Base-by-base conservation (phyloP, 2,797 vertebrate species). In the Spatula clypeata region DNA sequence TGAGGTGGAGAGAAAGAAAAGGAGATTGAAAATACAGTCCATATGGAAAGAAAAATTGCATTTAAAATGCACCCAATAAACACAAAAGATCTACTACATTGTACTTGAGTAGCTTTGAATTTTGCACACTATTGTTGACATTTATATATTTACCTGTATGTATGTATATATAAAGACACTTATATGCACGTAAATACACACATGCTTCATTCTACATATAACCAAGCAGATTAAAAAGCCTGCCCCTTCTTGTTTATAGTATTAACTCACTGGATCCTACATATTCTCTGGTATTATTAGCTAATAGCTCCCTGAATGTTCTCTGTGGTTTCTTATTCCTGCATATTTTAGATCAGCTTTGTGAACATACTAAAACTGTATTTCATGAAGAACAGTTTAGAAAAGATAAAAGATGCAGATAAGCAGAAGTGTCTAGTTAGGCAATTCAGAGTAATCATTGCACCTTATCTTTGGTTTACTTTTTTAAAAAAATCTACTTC, bases 21-120 rank as follows among this genome's bases (percentile, higher is more conserved):
- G 21, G 7, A 80, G 44, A 32, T 64, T 90, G 65, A 84, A 91
- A 91, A 91, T 61, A 18, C 16, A 73, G 23, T n/a, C 74, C 51
- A 77, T 67, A 67, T 60, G 66, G 57, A 88, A 83, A 93, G 47
- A 75, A 88, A 95, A 86, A 49, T 2, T 47, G 13, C 21, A 79
- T 85, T 89, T 73, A 34, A 86, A 94, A 84, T 44, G 38, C 26
- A 76, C 38, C 13, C 31, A 71, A 89, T 92, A 93, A 95, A 73
- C 44, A 54, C 58, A 26, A 62, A 61, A 77, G 10, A 65, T 29
- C 36, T 81, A 58, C 77, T 61, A 27, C 4, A 9, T 27, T 36
- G 23, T 62, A 80, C 73, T 64, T 73, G 65, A 91, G 49, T 20
- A 80, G 64, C 66, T 80, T 73, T 81, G 82, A 85, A 72, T 55